These are phyloP conservation scores for Sciurus carolinensis DNA, from an alignment of 2,797 vertebrate species.

Conservation along the genomic window DNA sequence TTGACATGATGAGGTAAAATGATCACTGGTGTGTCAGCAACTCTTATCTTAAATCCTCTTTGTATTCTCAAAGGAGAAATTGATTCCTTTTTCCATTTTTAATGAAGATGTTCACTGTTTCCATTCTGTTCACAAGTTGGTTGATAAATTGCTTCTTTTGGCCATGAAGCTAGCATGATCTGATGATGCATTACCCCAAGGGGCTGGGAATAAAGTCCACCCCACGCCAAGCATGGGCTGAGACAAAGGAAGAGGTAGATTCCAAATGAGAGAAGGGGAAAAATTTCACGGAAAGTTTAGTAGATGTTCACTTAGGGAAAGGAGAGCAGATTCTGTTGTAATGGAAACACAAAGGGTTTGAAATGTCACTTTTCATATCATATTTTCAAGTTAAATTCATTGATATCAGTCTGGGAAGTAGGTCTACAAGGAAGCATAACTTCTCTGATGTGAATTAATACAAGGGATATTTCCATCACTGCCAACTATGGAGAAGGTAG, in stretches of 20 bases:
- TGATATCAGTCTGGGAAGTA: background rate
- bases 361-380: background rate
- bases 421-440: background rate
- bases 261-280: background rate
- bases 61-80: background rate
- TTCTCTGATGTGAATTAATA: background rate
- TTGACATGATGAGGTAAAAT: background rate
- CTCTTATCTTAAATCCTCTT: background rate
- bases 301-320: background rate
- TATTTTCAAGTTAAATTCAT: background rate
- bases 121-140: background rate
- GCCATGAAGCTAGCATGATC: background rate
- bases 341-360: background rate
- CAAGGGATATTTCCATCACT: background rate
- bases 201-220: background rate
- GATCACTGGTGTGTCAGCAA: background rate
- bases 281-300: background rate
- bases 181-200: background rate
- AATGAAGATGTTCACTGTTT: background rate
- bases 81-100: background rate
- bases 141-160: background rate
- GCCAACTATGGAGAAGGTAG: background rate
- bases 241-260: background rate
- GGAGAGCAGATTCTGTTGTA: background rate
- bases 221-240: background rate